Percentiles rank a stretch among this genome's conserved stretches.
phyloP scores from a whole-genome alignment of 2,888 invertebrate genomes.

The Gandaritis pyraliata region DNA sequence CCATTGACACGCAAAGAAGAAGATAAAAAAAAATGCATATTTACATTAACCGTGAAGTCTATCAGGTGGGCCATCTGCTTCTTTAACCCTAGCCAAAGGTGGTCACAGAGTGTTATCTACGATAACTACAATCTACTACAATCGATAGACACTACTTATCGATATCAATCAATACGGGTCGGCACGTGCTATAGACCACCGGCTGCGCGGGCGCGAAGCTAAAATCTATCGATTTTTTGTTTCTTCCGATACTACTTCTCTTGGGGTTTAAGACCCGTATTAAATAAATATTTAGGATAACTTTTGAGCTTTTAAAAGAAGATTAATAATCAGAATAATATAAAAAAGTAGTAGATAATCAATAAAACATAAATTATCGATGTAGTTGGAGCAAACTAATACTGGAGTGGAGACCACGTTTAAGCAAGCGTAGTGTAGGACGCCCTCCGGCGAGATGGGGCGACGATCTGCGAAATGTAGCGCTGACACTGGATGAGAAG shows the following conservation, averaged over 20 bases:
- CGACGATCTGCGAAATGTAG: too few relatives aligned
- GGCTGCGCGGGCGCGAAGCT: slow-evolving; percentile 18
- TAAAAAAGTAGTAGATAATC: too few relatives aligned
- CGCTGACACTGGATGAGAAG: too few relatives aligned
- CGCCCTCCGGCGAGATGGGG: too few relatives aligned
- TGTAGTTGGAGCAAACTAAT: too few relatives aligned
- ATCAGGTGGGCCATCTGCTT: slow-evolving; percentile 12
- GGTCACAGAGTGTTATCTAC: not conserved
- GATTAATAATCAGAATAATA: too few relatives aligned
- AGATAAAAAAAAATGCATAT: not conserved
- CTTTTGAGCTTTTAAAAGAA: slow-evolving; percentile 4
- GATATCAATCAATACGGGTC: slow-evolving; percentile 76
- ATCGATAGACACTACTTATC: slow-evolving; percentile 48
- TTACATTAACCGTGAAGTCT: not conserved
- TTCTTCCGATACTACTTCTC: slow-evolving; percentile 28
- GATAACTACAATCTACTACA: slow-evolving; percentile 18
- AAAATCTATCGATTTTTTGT: slow-evolving; percentile 26
- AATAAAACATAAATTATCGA: too few relatives aligned
- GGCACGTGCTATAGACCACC: slow-evolving; percentile 67
- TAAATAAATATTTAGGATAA: slow-evolving; percentile 10
- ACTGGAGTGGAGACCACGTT: too few relatives aligned
- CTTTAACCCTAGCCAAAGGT: slow-evolving; percentile 17
- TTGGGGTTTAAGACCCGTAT: slow-evolving; percentile 29
- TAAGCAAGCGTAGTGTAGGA: too few relatives aligned
- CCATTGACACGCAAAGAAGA: too few relatives aligned